Evolutionary conservation across 2,888 invertebrate genomes (phyloP), one percentile per base, ranked within the genome.

Genomic region (Reticulitermes lucifugus): DNA sequence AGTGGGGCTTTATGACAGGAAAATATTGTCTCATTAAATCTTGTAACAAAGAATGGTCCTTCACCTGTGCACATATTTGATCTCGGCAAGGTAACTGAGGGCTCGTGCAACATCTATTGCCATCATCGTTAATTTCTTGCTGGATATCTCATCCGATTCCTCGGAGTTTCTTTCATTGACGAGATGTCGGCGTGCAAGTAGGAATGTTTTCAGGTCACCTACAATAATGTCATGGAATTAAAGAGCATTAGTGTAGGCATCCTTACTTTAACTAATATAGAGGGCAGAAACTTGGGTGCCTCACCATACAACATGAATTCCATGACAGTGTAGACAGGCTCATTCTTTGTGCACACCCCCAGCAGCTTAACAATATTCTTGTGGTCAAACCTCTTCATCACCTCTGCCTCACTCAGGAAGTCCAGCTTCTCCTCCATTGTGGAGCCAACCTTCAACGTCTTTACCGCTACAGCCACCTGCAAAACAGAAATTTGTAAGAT

Each of bases 301-400:
- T 88, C 88, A 92, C 93, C 98, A 90, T 98, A 97, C 65, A 98
- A 91, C 96, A 98, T 96, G 89, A 97, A 97, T 90, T 98, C 98
- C 98, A 98, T 98, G 22, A 98, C 94, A 0, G 96, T 96, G 89
- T 96, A 96, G 77, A 98, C 96, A 0, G 98, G 98, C 89, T 97
- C 97, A 77, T 94, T 94, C 89, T 96, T 95, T 0, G 97, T 96
- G 88, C 97, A 96, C 21, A 98, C 97, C 0, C 96, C 98, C 35
- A 98, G 91, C 55, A 98, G 91, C 88, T 95, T 94, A 22, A 98
- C 95, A 84, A 98, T 95, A 90, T 98, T 98, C 89, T 95, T 95
- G 90, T 98, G 98, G 85, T 97, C 96, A 90, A 98, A 97, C 79
- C 96, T 93, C 90, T 98, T 98, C 98, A 98, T 98, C 41, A 97